These are phyloP conservation scores for Brachycybe producta DNA, from an alignment of 2,888 invertebrate genomes.

Conservation along the genomic window DNA sequence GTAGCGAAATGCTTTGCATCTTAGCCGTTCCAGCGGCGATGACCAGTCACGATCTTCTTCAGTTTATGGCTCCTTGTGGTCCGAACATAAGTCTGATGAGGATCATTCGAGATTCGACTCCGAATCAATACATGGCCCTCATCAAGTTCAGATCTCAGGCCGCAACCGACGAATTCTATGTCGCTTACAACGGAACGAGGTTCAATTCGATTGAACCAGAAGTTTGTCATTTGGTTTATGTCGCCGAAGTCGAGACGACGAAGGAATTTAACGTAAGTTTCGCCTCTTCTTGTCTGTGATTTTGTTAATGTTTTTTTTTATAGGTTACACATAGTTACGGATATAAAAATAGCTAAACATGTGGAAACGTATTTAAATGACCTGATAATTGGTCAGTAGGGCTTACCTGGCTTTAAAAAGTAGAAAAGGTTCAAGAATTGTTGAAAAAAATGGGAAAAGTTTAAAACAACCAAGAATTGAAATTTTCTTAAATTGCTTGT, in stretches of 20 bases:
- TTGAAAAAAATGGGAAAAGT: too few species aligned
- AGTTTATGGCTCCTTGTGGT: conserved; percentile 83
- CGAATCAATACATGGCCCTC: conserved; percentile 96
- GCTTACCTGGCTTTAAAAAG: too few species aligned
- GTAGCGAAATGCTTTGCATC: conserved; percentile 74
- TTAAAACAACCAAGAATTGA: too few species aligned
- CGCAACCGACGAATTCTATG: conserved; percentile 81
- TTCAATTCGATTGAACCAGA: conserved; percentile 90
- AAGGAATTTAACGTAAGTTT: conserved; percentile 30
- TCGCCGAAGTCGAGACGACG: conserved; percentile 78
- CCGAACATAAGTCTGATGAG: conserved; percentile 77
- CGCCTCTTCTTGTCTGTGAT: not conserved
- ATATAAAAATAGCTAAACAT: too few species aligned
- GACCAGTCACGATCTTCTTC: conserved; percentile 82
- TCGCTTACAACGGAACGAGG: conserved; percentile 78
- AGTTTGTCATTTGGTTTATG: conserved; percentile 88
- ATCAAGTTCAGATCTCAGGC: conserved; percentile 58
- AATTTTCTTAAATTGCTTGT: too few species aligned
- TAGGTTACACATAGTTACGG: not conserved
- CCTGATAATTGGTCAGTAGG: too few species aligned
- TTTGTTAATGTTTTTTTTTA: not conserved
- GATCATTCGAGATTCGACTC: conserved; percentile 70
- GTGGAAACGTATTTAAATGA: too few species aligned
- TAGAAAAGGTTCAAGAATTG: too few species aligned
- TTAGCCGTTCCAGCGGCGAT: conserved; percentile 79